Percentiles rank a stretch among this genome's conserved stretches.
Conservation (phyloP, 2,797 vertebrate species). For the Pseudochromis fuscus region DNA sequence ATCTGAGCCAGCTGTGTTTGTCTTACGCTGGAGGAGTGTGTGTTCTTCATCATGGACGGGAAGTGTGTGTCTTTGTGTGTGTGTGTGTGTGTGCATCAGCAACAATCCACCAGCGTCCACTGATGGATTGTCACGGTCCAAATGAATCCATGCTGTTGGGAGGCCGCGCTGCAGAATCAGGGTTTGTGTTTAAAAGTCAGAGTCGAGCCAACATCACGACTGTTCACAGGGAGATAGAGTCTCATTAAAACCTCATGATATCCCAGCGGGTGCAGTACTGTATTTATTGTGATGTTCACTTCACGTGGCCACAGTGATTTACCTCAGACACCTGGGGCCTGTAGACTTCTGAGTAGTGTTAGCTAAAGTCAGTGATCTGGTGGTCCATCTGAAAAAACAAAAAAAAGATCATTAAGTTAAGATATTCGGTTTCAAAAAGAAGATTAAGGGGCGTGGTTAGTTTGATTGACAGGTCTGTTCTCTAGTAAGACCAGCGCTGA, state of each 20-base stretch:
- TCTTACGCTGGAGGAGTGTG: conserved; percentile 45
- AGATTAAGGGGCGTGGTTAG: no score
- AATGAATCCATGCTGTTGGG: conserved; percentile 61
- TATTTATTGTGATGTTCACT: conserved; percentile 12
- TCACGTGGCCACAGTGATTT: neutral
- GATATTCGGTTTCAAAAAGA: no score
- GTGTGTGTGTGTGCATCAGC: conserved; percentile 15
- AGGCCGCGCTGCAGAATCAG: conserved; percentile 19
- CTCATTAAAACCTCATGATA: conserved; percentile 25
- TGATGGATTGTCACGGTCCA: conserved; percentile 57
- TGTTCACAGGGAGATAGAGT: conserved; percentile 30
- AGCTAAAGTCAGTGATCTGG: no score
- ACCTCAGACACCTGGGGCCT: neutral
- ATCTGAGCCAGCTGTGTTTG: conserved; percentile 78
- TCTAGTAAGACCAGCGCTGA: no score
- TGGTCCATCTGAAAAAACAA: no score
- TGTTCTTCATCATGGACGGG: conserved; percentile 57
- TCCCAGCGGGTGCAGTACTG: conserved; percentile 6
- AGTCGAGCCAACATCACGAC: conserved; percentile 27
- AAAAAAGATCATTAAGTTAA: no score
- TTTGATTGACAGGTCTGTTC: no score
- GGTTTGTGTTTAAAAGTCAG: conserved; percentile 51
- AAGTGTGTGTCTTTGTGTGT: conserved; percentile 24
- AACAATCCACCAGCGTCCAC: conserved; percentile 36
- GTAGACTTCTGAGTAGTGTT: no score